A percentile compares a stretch with the other conserved stretches of the same genome.
phyloP scores from a whole-genome alignment of 2,797 vertebrate species.

The Atherinosoma microstoma region DNA sequence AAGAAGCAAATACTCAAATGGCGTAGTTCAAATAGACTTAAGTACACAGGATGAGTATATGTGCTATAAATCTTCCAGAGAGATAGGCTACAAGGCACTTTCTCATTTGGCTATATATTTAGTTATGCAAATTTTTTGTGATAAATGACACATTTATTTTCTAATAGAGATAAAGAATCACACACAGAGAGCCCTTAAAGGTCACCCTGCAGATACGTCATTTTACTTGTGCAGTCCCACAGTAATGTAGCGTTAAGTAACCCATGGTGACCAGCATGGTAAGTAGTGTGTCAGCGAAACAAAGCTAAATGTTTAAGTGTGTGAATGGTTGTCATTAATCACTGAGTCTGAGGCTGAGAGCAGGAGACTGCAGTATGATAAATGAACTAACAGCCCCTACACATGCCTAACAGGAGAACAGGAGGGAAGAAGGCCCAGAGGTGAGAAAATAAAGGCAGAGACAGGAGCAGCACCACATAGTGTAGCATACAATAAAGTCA shows the following conservation, averaged over 20 bases:
- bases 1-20: neutral
- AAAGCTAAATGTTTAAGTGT: conserved; percentile 82
- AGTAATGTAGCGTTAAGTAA: conserved; percentile 67
- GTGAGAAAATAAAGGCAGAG: conserved; percentile 37
- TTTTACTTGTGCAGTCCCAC: conserved; percentile 49
- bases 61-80: neutral
- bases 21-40: neutral
- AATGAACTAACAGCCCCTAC: conserved; percentile 72
- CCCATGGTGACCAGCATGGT: conserved; percentile 65
- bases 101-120: conserved; percentile 2
- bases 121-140: conserved; percentile 21
- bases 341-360: conserved; percentile 66
- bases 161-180: conserved; percentile 16
- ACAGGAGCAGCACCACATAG: conserved; percentile 31
- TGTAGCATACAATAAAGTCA: conserved; percentile 40
- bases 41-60: neutral
- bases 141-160: conserved; percentile 59
- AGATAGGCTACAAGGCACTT: neutral
- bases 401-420: conserved; percentile 56
- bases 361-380: conserved; percentile 72
- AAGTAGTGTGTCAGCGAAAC: conserved; percentile 78
- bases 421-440: conserved; percentile 38
- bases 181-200: conserved; percentile 50
- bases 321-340: conserved; percentile 81
- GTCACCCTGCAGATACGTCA: conserved; percentile 56